Conservation (phyloP, 2,797 vertebrate species). For the Poecilia picta region DNA sequence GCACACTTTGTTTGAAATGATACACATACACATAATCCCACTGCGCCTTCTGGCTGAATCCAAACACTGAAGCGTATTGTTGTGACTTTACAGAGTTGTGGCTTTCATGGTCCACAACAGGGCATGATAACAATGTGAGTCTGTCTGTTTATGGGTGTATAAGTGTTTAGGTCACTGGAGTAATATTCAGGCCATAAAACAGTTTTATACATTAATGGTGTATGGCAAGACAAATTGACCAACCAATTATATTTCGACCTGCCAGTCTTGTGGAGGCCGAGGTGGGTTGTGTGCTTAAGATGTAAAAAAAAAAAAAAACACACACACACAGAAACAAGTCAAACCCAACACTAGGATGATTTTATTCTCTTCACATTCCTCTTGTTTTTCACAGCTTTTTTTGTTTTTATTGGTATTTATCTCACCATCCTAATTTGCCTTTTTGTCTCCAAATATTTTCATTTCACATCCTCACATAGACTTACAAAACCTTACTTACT, state of each 20-base stretch:
- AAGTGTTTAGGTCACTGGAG: slow-evolving; percentile 36
- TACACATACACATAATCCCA: slow-evolving; percentile 15
- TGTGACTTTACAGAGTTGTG: slow-evolving; percentile 62
- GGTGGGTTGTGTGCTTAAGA: slow-evolving; percentile 24
- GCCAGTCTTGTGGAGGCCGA: slow-evolving; percentile 28
- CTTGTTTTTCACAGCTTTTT: background rate
- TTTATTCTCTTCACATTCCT: background rate
- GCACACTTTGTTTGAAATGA: slow-evolving; percentile 33
- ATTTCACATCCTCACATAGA: background rate
- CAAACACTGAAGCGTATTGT: slow-evolving; percentile 64
- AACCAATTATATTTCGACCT: slow-evolving; percentile 56
- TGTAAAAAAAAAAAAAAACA: slow-evolving; percentile 6
- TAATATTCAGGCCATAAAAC: slow-evolving; percentile 34
- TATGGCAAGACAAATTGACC: slow-evolving; percentile 25
- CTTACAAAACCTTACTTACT: background rate
- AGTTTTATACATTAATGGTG: slow-evolving; percentile 28
- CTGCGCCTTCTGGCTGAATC: slow-evolving; percentile 53
- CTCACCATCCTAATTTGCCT: background rate
- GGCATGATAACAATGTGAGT: slow-evolving; percentile 39
- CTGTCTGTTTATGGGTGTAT: slow-evolving; percentile 26
- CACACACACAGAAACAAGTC: slow-evolving; percentile 2
- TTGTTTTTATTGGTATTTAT: background rate
- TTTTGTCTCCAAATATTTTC: background rate
- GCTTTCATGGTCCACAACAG: slow-evolving; percentile 54
- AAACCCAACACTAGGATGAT: slow-evolving; percentile 4